Evolutionary conservation across 1,140 invertebrate genomes (phyloP).

Genomic region (Bactericera cockerelli): DNA sequence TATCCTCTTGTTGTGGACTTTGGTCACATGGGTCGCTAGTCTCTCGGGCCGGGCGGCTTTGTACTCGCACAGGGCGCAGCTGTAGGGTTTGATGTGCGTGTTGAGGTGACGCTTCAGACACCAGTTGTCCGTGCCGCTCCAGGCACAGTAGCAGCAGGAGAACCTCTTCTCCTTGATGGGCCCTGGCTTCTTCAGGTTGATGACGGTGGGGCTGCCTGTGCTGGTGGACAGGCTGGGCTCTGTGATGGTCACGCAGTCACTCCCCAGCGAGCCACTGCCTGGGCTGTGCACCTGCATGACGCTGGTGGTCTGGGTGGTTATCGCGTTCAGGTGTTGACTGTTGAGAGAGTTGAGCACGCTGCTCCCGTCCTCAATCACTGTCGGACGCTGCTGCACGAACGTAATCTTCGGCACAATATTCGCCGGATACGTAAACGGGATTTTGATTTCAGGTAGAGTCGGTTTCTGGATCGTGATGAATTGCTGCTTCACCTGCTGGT

Average conservation of each 20-base stretch:
- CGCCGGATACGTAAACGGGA: not conserved
- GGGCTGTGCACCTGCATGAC: conserved; percentile 17
- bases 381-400: not conserved
- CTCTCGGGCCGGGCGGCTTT: conserved; percentile 75
- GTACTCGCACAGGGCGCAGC: conserved; percentile 76
- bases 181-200: conserved; percentile 27
- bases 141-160: conserved; percentile 72
- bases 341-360: not conserved
- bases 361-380: not conserved
- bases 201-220: conserved; percentile 15
- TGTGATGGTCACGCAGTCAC: conserved; percentile 31
- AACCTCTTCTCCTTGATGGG: conserved; percentile 38
- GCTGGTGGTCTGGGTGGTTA: no score
- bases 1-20: conserved; percentile 77
- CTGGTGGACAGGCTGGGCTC: not conserved
- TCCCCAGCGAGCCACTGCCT: conserved; percentile 28
- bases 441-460: conserved; percentile 1
- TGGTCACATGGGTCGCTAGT: conserved; percentile 70
- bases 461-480: conserved; percentile 25
- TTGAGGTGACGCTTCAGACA: conserved; percentile 79
- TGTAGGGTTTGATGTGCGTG: conserved; percentile 79
- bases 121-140: conserved; percentile 88
- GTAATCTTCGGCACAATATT: not conserved
- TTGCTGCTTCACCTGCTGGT: not conserved
- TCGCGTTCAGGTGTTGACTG: not conserved